Evolutionary conservation across 2,888 invertebrate species (phyloP).

Genomic region (Tenthredo notha): DNA sequence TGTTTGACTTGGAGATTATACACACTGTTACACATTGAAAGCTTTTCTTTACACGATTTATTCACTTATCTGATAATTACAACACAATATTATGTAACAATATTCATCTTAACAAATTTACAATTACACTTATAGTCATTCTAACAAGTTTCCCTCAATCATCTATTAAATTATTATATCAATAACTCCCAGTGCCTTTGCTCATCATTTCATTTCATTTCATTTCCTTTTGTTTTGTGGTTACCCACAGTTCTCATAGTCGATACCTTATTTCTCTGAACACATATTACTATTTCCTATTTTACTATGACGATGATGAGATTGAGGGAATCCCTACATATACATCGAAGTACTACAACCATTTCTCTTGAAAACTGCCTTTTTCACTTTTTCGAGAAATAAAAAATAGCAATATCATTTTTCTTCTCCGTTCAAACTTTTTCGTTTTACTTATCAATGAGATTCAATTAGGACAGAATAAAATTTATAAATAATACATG

Average conservation of each 20-base stretch:
- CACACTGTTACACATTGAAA: neutral
- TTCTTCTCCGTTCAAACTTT: neutral
- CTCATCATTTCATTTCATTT: neutral
- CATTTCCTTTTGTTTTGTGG: neutral
- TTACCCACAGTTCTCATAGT: neutral
- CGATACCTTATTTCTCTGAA: neutral
- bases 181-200: neutral
- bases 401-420: neutral
- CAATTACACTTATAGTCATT: neutral
- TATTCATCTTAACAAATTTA: neutral
- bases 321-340: neutral
- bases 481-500: no score
- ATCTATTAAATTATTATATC: neutral
- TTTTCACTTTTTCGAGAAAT: neutral
- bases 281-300: neutral
- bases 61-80: neutral
- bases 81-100: neutral
- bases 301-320: neutral
- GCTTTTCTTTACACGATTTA: neutral
- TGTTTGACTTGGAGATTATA: neutral
- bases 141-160: neutral
- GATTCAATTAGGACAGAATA: neutral
- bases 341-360: neutral
- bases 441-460: neutral
- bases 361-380: neutral